Conservation (phyloP, 2,888 invertebrate genomes). For the Nipponacmea schrenckii region DNA sequence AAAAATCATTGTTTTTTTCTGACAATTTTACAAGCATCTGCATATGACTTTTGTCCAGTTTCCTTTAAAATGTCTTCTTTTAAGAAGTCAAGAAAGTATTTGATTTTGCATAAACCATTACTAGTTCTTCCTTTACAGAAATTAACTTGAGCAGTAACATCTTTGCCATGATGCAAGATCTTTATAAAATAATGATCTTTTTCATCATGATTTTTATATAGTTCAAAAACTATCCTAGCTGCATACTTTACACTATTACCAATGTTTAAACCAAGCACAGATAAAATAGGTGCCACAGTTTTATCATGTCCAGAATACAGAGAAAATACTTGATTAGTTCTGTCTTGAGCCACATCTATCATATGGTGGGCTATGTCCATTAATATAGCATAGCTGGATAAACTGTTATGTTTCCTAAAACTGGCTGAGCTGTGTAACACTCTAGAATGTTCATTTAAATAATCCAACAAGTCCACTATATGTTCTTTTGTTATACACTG, state of each 20-base stretch:
- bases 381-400: slow-evolving; percentile 85
- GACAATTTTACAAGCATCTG: not conserved
- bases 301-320: slow-evolving; percentile 92
- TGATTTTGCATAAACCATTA: slow-evolving; percentile 79
- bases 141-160: slow-evolving; percentile 82
- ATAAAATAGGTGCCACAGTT: slow-evolving; percentile 84
- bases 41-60: not conserved
- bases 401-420: slow-evolving; percentile 73
- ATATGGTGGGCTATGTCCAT: slow-evolving; percentile 76
- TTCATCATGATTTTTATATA: slow-evolving; percentile 72
- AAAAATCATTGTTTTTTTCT: not conserved
- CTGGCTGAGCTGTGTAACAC: slow-evolving; percentile 22
- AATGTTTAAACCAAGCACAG: slow-evolving; percentile 79
- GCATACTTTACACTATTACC: slow-evolving; percentile 82
- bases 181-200: slow-evolving; percentile 75
- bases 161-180: slow-evolving; percentile 85
- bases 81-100: slow-evolving; percentile 86
- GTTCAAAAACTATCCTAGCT: slow-evolving; percentile 86
- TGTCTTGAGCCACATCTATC: slow-evolving; percentile 29
- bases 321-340: slow-evolving; percentile 71
- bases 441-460: slow-evolving; percentile 40
- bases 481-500: slow-evolving; percentile 43
- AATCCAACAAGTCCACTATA: slow-evolving; percentile 44
- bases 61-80: slow-evolving; percentile 85
- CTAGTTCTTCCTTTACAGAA: slow-evolving; percentile 75